Evolutionary conservation across 2,888 invertebrate genomes (phyloP).

Genomic region (Desoria tigrina): DNA sequence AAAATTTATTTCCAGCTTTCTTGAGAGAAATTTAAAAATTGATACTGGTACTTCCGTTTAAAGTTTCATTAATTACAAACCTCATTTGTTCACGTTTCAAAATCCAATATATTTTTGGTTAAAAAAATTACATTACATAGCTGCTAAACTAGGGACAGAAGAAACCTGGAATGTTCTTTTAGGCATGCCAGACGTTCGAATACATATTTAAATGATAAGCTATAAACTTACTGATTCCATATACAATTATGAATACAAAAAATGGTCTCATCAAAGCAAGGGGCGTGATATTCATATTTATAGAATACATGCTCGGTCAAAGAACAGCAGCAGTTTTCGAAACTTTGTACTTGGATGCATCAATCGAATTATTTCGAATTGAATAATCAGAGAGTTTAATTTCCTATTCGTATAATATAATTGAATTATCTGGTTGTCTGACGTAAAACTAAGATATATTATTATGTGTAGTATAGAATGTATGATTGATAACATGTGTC

Average conservation of each 20-base stretch:
- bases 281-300: conserved; percentile 47
- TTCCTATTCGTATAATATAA: too few relatives aligned
- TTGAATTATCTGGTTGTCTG: too few relatives aligned
- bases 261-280: conserved; percentile 47
- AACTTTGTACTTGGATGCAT: not conserved
- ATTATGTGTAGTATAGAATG: too few relatives aligned
- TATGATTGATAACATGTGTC: too few relatives aligned
- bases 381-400: too few relatives aligned
- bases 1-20: too few relatives aligned
- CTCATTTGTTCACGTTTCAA: too few relatives aligned
- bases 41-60: too few relatives aligned
- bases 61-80: too few relatives aligned
- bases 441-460: too few relatives aligned
- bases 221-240: not conserved
- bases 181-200: not conserved
- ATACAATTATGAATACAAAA: conserved; percentile 34
- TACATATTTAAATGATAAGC: conserved; percentile 1
- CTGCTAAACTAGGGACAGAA: not conserved
- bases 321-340: conserved; percentile 10
- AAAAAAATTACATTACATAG: not conserved
- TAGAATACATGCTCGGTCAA: conserved; percentile 41
- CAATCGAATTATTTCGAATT: too few relatives aligned
- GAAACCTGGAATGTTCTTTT: not conserved
- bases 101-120: not conserved
- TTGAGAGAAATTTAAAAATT: too few relatives aligned